These are phyloP conservation scores for Pseudopodoces humilis DNA, from an alignment of 2,113 vertebrate species.

Conservation along the genomic window DNA sequence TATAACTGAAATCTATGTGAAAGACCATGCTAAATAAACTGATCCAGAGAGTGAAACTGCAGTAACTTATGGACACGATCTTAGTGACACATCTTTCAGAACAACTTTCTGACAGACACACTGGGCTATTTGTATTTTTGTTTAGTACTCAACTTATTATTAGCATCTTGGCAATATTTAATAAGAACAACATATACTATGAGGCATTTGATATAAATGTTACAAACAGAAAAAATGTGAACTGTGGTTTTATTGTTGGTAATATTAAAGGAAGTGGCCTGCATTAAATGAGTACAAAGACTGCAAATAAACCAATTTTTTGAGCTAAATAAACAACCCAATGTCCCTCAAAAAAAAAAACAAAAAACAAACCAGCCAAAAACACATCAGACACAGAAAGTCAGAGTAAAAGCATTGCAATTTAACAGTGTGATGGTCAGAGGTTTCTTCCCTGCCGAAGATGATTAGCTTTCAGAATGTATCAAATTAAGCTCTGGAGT, in stretches of 20 bases:
- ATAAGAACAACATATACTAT: neutral
- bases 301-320: neutral
- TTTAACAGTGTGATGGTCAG: slow-evolving; percentile 4
- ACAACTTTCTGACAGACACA: neutral
- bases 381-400: neutral
- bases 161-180: neutral
- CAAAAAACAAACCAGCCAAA: neutral
- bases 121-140: neutral
- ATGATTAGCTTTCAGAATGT: slow-evolving; percentile 30
- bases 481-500: slow-evolving; percentile 28
- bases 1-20: neutral
- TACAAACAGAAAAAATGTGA: neutral
- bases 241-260: neutral
- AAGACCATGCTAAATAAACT: neutral
- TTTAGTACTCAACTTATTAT: neutral
- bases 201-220: neutral
- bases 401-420: neutral
- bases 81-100: neutral
- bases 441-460: slow-evolving; percentile 17
- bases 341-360: neutral
- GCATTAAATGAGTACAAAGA: neutral
- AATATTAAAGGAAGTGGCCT: neutral
- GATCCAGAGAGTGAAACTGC: neutral
- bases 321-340: neutral
- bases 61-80: neutral